phyloP scores from a whole-genome alignment of 1,140 invertebrate genomes.

The Yoshiicerus persimilis region DNA sequence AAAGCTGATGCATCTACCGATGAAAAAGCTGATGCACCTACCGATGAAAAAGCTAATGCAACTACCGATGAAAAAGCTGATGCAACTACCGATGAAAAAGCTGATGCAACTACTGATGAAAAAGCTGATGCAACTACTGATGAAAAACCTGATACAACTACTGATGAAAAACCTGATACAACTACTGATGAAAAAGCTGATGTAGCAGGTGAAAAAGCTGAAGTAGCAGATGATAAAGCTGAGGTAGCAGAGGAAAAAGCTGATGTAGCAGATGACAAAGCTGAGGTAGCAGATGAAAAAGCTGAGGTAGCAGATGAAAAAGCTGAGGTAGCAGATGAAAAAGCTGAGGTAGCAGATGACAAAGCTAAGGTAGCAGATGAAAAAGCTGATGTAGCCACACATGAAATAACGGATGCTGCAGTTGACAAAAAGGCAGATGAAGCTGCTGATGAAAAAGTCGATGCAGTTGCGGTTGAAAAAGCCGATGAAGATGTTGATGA shows the following conservation, averaged over 20 bases:
- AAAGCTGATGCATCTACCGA: not conserved
- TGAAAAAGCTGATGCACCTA: not conserved
- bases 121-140: not conserved
- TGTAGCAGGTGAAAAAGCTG: not conserved
- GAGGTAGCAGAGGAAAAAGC: not conserved
- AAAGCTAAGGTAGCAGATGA: not conserved
- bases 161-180: not conserved
- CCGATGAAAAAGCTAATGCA: not conserved
- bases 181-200: not conserved
- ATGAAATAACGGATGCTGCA: not conserved
- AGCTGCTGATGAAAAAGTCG: not conserved
- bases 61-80: not conserved
- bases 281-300: not conserved
- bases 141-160: not conserved
- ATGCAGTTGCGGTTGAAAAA: not conserved
- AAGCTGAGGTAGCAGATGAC: not conserved
- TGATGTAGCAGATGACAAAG: not conserved
- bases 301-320: not conserved
- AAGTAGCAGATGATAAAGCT: not conserved
- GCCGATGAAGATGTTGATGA: not conserved
- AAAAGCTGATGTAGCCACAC: not conserved
- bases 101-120: not conserved
- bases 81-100: not conserved
- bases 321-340: not conserved
- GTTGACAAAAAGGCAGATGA: not conserved